A percentile compares a stretch with the other conserved stretches of the same genome.
These are phyloP conservation scores for Orchesella cincta DNA, from an alignment of 1,140 invertebrate genomes.

Conservation along the genomic window DNA sequence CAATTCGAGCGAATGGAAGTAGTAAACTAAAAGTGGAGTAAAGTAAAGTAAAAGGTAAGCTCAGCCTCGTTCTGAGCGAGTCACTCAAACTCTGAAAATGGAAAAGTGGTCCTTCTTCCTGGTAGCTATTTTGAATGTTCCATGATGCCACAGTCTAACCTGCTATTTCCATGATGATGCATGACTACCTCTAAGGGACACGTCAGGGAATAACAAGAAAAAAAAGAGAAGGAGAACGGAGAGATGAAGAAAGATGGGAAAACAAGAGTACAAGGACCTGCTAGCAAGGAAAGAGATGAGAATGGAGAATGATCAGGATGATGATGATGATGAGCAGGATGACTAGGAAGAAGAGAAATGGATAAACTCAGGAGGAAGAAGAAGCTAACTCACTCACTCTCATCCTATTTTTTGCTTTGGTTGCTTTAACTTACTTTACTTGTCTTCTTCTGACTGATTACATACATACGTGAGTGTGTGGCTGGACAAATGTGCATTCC, in stretches of 20 bases:
- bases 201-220: neutral
- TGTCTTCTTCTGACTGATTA: constrained; percentile 8
- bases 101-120: constrained; percentile 15
- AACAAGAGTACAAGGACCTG: neutral
- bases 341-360: constrained; percentile 10
- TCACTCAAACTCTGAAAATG: too few species aligned
- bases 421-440: neutral
- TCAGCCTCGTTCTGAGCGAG: too few species aligned
- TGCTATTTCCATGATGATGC: constrained; percentile 20
- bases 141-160: neutral
- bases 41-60: too few species aligned
- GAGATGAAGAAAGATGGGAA: neutral
- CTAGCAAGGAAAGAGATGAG: neutral
- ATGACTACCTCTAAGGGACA: constrained; percentile 17
- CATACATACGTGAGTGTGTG: constrained; percentile 17
- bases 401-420: neutral
- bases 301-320: neutral
- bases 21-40: neutral
- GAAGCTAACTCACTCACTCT: neutral
- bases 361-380: constrained; percentile 20
- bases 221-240: neutral
- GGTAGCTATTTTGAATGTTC: constrained; percentile 18
- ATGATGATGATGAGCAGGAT: neutral
- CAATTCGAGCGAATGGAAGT: neutral
- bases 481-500: constrained; percentile 19